Conservation (phyloP, 2,113 vertebrate genomes). For the Oreochromis aureus region DNA sequence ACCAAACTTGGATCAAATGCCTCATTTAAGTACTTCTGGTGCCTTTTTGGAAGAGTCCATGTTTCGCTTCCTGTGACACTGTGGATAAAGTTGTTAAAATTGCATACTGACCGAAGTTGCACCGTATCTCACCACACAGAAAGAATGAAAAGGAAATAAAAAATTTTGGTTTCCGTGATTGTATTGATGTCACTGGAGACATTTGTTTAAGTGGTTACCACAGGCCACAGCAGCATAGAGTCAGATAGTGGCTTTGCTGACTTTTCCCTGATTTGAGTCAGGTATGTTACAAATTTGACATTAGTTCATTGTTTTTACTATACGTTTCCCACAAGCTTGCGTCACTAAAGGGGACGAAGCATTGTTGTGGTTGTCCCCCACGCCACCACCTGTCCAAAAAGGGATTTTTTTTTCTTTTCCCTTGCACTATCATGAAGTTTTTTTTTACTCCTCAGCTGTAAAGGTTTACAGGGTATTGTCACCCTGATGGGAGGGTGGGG, state of each 20-base stretch:
- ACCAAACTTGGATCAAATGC: not conserved
- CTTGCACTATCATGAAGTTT: not conserved
- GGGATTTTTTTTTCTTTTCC: not conserved
- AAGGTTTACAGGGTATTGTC: not conserved
- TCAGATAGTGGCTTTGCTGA: not conserved
- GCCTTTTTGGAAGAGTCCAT: not conserved
- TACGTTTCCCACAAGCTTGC: not conserved
- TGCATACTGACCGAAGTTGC: not conserved
- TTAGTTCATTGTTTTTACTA: not conserved
- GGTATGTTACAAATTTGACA: not conserved
- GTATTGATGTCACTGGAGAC: slow-evolving; percentile 24
- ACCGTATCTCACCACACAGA: not conserved
- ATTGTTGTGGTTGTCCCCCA: not conserved
- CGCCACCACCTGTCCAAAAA: not conserved
- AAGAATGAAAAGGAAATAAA: not conserved
- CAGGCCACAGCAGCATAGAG: not conserved
- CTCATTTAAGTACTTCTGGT: not conserved
- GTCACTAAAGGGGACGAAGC: not conserved
- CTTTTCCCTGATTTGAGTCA: not conserved
- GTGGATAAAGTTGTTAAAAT: not conserved
- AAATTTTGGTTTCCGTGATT: slow-evolving; percentile 14
- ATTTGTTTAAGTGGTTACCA: slow-evolving; percentile 15
- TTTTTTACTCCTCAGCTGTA: not conserved
- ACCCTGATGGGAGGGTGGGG: not conserved
- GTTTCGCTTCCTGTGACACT: not conserved